Evolutionary conservation across 2,113 vertebrate genomes (phyloP), one percentile per base, ranked within the genome.

Genomic region (Desmodus rotundus): DNA sequence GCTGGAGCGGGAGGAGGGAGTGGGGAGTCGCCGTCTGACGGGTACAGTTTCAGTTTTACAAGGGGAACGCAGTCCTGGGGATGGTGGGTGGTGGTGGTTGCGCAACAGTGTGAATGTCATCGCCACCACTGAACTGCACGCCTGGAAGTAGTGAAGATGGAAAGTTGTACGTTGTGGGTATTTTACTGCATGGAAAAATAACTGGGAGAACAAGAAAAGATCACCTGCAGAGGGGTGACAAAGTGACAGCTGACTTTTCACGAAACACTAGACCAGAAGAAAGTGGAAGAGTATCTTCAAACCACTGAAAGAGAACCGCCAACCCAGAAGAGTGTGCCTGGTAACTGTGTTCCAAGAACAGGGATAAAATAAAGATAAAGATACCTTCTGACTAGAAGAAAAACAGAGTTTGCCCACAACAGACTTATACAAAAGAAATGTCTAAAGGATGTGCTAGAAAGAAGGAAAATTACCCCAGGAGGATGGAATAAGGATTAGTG

Each of bases 121-220:
- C 76, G 56, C 65, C 61, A 56, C 83, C 67, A 91, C 38, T n/a
- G 76, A 77, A 56, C 36, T 12, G 3, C 54, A 28, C 16, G 65
- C 45, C 65, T 95, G 68, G 72, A 70, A 67, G 36, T 68, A 10
- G 38, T 94, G 73, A 93, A 63, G 61, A 56, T 28, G 17, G 36
- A 58, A 83, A 56, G 68, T 89, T 54, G 54, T 85, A 52, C 33
- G 72, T 86, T 63, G 24, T 15, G 12, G 84, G 31, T 77, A 63
- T 93, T 54, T 95, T 85, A 77, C 17, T 45, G 72, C 54, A 72
- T 96, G 73, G n/a, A 91, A 82, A 90, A 91, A 77, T 76, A 54
- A 67, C 31, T 45, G 12, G 33, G 16, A 10, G 28, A 19, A 19
- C 56, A 78, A 61, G 50, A 24, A 31, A 72, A 76, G 16, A 19